A percentile compares a stretch with the other conserved stretches of the same genome.
Conservation (phyloP, 1,140 invertebrate species). For the Bombus ignitus region DNA sequence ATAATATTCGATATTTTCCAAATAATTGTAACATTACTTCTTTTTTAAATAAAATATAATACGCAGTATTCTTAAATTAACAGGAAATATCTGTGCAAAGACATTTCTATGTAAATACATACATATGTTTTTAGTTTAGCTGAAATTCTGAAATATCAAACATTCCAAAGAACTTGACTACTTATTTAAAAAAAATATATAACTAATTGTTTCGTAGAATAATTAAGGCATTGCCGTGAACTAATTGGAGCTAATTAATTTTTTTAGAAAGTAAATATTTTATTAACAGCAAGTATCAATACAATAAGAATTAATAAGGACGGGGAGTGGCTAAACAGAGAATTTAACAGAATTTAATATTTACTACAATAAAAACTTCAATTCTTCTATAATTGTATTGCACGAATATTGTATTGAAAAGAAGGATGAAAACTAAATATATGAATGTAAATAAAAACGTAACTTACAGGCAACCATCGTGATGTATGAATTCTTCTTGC, state of each 20-base stretch:
- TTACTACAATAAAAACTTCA: background rate
- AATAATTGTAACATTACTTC: too few species aligned
- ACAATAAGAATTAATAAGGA: background rate
- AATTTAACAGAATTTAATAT: background rate
- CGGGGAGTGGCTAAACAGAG: constrained; percentile 12
- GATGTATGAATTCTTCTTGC: constrained; percentile 16
- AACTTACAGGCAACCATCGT: constrained; percentile 60
- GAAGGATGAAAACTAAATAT: background rate
- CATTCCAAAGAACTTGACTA: background rate
- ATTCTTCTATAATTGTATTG: background rate
- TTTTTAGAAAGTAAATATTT: constrained; percentile 6
- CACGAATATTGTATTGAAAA: background rate
- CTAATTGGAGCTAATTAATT: background rate
- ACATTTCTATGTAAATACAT: background rate
- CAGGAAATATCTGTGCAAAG: background rate
- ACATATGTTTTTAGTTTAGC: background rate
- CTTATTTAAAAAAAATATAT: background rate
- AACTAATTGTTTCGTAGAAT: background rate
- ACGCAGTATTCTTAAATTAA: too few species aligned
- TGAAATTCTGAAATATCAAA: background rate
- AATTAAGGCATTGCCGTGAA: background rate
- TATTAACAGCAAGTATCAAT: background rate
- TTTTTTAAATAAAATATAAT: too few species aligned
- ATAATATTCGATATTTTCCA: too few species aligned
- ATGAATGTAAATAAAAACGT: constrained; percentile 17